Base-by-base conservation (phyloP, 1,140 invertebrate species). In the Bombyx mandarina region DNA sequence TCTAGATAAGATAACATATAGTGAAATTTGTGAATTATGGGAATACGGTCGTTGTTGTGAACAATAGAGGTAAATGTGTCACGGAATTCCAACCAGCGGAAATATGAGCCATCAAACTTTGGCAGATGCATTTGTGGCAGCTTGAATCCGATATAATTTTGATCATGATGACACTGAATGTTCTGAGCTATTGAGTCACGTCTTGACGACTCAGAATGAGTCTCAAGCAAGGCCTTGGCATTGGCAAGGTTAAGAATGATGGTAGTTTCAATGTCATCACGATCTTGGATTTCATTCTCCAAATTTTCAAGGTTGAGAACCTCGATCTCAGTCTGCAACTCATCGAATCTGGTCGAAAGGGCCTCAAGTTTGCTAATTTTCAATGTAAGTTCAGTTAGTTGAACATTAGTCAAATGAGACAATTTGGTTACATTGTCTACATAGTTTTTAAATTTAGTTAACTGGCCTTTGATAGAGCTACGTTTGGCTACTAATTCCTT, bases 41-140 rank as follows among this genome's bases (percentile, higher is more conserved):
- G 10, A n/a, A 66, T 59, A 3, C 52, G 54, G 1, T 53, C 49
- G 44, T 62, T 66, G n/a, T 60, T 58, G 8, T 61, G 57, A 12
- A 81, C 69, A 8, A 79, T 47, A 52, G 60, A 59, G 49, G 60
- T 52, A 58, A 72, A 82, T 6, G 67, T 69, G 57, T 79, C 74
- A 1, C 53, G 65, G 67, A 82, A 82, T 44, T 67, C 65, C n/a
- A 69, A 45, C 75, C 80, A 82, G 10, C 72, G 63, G 45, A 69
- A 71, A 58, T 66, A 67, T 6, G 58, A 50, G 8, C 75, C 77
- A 54, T 73, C 58, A 60, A 82, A 80, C 7, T 62, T 61, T 22
- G 66, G 44, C 43, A 82, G 60, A 57, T 71, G 59, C 43, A 81
- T 78, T 56, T 67, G 65, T 49, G 67, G 71, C 26, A 73, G 57